phyloP scores from a whole-genome alignment of 2,797 vertebrate genomes.

The Sarcophilus harrisii region DNA sequence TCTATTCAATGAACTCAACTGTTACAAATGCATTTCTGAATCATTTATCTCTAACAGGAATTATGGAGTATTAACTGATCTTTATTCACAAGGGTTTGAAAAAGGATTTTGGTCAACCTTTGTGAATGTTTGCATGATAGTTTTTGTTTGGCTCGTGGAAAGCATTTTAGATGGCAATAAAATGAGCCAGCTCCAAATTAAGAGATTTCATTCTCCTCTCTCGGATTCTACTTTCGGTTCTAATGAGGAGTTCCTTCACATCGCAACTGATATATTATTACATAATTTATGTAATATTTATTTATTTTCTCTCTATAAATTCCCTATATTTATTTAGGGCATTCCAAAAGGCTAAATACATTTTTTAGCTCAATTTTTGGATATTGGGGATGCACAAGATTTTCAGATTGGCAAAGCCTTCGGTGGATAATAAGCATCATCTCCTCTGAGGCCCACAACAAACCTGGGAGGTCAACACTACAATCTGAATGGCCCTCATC shows the following conservation, averaged over 20 bases:
- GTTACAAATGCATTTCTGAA: constrained; percentile 49
- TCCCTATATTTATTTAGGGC: neutral
- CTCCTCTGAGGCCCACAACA: neutral
- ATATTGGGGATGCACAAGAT: neutral
- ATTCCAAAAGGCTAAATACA: neutral
- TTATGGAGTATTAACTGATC: constrained; percentile 12
- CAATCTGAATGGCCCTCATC: neutral
- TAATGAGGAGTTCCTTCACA: neutral
- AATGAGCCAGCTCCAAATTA: constrained; percentile 58
- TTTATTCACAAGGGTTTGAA: neutral
- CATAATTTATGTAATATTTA: too few species aligned
- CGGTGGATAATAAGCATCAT: neutral
- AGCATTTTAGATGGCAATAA: neutral
- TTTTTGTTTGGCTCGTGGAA: neutral
- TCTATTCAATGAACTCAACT: constrained; percentile 30
- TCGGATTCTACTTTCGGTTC: neutral
- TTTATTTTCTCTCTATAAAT: too few species aligned
- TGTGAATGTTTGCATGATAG: neutral
- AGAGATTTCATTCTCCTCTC: constrained; percentile 29
- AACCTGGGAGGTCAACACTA: neutral
- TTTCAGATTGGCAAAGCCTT: neutral
- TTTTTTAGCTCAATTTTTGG: neutral
- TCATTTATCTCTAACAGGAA: constrained; percentile 41
- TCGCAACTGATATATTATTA: neutral
- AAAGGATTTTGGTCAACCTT: constrained; percentile 22